Evolutionary conservation across 2,888 invertebrate genomes (phyloP).

Genomic region (Blastobasis lacticolella): DNA sequence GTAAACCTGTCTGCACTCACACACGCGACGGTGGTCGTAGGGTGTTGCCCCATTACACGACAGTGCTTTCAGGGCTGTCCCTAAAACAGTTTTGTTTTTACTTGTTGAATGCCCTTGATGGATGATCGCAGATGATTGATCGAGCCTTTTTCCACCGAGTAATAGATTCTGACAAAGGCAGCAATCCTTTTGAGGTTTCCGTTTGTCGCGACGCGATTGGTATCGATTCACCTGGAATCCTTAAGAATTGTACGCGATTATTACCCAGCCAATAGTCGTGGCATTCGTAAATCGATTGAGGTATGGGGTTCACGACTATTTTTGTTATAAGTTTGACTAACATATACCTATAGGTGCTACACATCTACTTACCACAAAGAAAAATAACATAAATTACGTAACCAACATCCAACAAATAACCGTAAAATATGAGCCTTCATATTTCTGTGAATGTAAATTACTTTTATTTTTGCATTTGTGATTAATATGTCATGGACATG

Average conservation of each 20-base stretch:
- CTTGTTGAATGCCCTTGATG: constrained; percentile 71
- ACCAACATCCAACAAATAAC: too few relatives aligned
- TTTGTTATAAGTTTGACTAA: too few relatives aligned
- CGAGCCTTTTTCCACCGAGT: constrained; percentile 44
- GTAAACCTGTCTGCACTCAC: constrained; percentile 16
- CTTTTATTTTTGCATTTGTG: too few relatives aligned
- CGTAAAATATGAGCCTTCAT: too few relatives aligned
- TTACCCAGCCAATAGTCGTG: too few relatives aligned
- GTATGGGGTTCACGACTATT: too few relatives aligned
- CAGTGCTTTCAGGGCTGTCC: constrained; percentile 38
- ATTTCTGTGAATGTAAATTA: too few relatives aligned
- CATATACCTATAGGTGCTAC: too few relatives aligned
- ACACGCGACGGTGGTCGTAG: constrained; percentile 27
- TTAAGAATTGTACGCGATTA: background rate
- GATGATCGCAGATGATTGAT: constrained; percentile 68
- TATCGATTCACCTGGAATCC: background rate
- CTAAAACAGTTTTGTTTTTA: constrained; percentile 70
- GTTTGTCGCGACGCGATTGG: background rate
- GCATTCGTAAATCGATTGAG: too few relatives aligned
- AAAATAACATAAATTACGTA: too few relatives aligned
- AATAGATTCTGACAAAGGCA: constrained; percentile 44
- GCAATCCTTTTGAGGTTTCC: constrained; percentile 4
- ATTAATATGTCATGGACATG: too few relatives aligned
- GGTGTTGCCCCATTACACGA: constrained; percentile 49
- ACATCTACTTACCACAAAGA: too few relatives aligned